Conservation (phyloP, 2,888 invertebrate species). For the Lycaena phlaeas region DNA sequence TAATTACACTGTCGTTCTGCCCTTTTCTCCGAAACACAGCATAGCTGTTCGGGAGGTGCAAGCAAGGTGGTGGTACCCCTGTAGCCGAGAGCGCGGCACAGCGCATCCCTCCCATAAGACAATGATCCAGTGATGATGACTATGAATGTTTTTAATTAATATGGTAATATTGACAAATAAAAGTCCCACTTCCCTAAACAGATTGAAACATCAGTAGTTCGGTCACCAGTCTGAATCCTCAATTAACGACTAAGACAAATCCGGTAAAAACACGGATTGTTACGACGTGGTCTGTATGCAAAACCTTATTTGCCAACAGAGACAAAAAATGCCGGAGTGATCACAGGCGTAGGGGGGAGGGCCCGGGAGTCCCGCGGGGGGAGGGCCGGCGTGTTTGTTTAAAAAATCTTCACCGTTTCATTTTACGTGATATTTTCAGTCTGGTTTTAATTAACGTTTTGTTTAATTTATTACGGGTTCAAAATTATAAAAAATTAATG, state of each 20-base stretch:
- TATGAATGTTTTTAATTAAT: no score
- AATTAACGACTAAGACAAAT: conserved; percentile 7
- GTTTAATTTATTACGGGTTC: not conserved
- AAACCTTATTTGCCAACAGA: conserved; percentile 30
- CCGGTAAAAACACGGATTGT: conserved; percentile 7
- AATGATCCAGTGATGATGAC: no score
- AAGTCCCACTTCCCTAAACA: no score
- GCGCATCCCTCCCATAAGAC: no score
- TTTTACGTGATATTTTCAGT: conserved; percentile 3
- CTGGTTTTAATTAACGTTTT: not conserved
- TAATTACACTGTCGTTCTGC: no score
- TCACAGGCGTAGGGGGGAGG: conserved; percentile 14
- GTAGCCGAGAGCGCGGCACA: no score
- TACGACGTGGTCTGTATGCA: conserved; percentile 32
- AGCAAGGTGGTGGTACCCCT: no score
- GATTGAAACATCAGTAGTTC: no score
- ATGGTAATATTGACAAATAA: no score
- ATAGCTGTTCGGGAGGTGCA: no score
- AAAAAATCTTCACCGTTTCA: conserved; percentile 3
- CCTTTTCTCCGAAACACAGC: no score
- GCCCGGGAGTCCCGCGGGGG: conserved; percentile 2
- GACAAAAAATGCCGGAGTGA: conserved; percentile 21
- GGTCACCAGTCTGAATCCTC: not conserved
- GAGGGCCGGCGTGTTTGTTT: conserved; percentile 11
- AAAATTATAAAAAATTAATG: no score